These are phyloP conservation scores for Salvator merianae DNA, from an alignment of 2,113 vertebrate species.

Conservation along the genomic window DNA sequence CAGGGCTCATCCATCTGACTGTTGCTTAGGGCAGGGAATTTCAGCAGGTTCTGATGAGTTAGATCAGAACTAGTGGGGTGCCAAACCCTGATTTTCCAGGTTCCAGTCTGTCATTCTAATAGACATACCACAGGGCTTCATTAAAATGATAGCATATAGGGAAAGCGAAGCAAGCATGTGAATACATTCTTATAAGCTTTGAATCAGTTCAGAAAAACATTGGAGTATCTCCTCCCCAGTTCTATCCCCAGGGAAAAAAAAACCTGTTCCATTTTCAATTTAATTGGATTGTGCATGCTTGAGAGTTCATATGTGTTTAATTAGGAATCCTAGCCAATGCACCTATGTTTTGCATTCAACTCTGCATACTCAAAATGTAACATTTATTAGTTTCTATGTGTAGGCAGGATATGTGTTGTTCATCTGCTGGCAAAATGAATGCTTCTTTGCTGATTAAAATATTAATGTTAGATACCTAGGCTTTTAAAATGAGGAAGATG, in stretches of 20 bases:
- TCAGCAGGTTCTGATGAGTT: too few species aligned
- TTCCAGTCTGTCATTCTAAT: too few species aligned
- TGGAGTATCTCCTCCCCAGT: too few species aligned
- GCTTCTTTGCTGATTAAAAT: neutral
- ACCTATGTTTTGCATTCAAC: neutral
- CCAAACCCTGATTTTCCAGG: too few species aligned
- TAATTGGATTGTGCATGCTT: neutral
- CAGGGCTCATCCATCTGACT: too few species aligned
- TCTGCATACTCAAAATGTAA: neutral
- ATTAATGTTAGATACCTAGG: neutral
- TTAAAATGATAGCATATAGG: too few species aligned
- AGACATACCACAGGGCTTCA: too few species aligned
- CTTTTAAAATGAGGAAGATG: slow-evolving; percentile 9
- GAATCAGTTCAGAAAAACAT: too few species aligned
- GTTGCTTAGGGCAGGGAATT: too few species aligned
- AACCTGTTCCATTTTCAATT: neutral
- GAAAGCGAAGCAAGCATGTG: too few species aligned
- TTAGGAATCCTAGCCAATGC: neutral
- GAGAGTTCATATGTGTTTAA: neutral
- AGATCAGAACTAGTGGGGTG: too few species aligned
- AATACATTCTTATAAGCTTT: too few species aligned
- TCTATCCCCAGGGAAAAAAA: neutral
- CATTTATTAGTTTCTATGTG: neutral
- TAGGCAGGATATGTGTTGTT: neutral
- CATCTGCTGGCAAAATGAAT: slow-evolving; percentile 11